These are phyloP conservation scores for Gastracanthus pulcherrimus DNA, from an alignment of 2,888 invertebrate genomes.

Conservation along the genomic window DNA sequence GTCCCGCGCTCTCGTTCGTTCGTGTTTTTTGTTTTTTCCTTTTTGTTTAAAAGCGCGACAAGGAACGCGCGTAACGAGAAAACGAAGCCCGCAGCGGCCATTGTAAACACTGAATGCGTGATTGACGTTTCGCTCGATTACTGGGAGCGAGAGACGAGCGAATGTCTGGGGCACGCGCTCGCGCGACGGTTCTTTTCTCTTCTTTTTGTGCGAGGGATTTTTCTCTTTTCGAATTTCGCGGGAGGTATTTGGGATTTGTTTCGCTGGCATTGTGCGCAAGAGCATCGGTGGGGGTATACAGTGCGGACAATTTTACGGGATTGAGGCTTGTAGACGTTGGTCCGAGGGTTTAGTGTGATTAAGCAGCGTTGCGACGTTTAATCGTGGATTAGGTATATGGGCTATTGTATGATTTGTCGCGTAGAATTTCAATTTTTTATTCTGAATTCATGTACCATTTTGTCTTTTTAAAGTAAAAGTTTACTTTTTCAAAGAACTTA, in stretches of 20 bases:
- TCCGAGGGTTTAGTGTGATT: neutral
- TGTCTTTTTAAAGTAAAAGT: too few species aligned
- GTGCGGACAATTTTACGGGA: too few species aligned
- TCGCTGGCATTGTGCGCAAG: neutral
- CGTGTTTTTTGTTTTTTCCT: too few species aligned
- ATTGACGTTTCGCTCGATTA: conserved; percentile 50
- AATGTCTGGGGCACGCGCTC: neutral
- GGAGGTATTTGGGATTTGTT: neutral
- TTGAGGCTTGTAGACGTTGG: too few species aligned
- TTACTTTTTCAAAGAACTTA: too few species aligned
- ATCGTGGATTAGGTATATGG: too few species aligned
- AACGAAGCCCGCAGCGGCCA: conserved; percentile 30
- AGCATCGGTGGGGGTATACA: neutral
- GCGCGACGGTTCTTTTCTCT: neutral
- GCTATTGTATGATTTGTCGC: too few species aligned
- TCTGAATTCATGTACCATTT: too few species aligned
- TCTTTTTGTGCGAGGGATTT: neutral
- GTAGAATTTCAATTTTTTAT: too few species aligned
- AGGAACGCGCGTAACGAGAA: conserved; percentile 50
- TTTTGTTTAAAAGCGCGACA: conserved; percentile 21
- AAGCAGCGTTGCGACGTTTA: neutral
- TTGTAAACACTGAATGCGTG: conserved; percentile 36
- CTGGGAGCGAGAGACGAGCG: neutral
- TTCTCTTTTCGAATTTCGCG: neutral
- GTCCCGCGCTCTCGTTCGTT: neutral